Evolutionary conservation across 2,113 vertebrate species (phyloP).

Genomic region (Corvus hawaiiensis): DNA sequence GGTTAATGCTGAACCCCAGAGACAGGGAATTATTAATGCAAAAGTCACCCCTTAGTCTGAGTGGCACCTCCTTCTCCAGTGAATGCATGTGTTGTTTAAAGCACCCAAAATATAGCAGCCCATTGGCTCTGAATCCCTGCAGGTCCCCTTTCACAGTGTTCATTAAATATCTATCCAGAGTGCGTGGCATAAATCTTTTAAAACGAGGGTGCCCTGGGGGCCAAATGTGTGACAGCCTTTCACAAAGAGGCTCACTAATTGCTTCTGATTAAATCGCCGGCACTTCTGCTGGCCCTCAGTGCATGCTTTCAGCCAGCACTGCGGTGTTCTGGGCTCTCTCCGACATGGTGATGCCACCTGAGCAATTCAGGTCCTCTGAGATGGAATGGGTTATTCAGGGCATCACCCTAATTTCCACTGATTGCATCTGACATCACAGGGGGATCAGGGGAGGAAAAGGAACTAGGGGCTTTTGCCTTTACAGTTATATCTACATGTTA

Average conservation of each 20-base stretch:
- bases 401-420: not conserved
- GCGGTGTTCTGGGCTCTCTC: accelerated
- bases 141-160: not conserved
- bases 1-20: not conserved
- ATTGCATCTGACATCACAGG: not conserved
- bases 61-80: not conserved
- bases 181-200: not conserved
- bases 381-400: not conserved
- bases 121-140: not conserved
- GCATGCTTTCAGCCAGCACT: accelerated
- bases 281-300: not conserved
- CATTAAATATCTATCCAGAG: not conserved
- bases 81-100: not conserved
- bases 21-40: not conserved
- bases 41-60: not conserved
- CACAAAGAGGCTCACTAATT: not conserved
- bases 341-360: accelerated
- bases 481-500: accelerated
- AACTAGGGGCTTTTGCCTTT: not conserved
- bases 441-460: not conserved
- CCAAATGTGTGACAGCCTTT: not conserved
- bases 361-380: not conserved
- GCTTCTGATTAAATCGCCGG: not conserved
- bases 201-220: not conserved
- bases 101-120: not conserved